A percentile compares a stretch with the other conserved stretches of the same genome.
Conservation (phyloP, 2,888 invertebrate species). For the Anoplius nigerrimus region DNA sequence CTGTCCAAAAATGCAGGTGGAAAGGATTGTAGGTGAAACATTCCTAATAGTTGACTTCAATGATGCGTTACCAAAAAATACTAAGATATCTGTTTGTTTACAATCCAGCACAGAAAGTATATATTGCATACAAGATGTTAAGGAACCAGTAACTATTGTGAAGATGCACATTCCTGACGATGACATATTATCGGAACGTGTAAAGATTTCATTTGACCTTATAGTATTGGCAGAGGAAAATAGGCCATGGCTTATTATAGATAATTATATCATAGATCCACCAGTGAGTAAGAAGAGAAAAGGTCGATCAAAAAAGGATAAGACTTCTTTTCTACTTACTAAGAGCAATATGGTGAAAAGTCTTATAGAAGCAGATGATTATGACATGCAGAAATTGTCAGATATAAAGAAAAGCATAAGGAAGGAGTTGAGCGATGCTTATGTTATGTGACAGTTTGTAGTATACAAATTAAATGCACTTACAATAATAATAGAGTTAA, state of each 20-base stretch:
- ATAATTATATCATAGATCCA: slow-evolving; percentile 58
- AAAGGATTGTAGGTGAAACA: slow-evolving; percentile 44
- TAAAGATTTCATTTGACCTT: slow-evolving; percentile 57
- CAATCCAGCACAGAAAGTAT: slow-evolving; percentile 40
- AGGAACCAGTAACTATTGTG: slow-evolving; percentile 49
- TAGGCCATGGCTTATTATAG: slow-evolving; percentile 65
- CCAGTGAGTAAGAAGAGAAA: slow-evolving; percentile 31
- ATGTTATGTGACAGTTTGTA: not conserved
- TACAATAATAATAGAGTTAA: not conserved
- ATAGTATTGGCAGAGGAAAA: slow-evolving; percentile 55
- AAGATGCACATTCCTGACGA: slow-evolving; percentile 53
- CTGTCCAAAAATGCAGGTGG: slow-evolving; percentile 51
- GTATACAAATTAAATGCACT: slow-evolving; percentile 18
- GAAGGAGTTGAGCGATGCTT: slow-evolving; percentile 48
- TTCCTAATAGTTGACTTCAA: slow-evolving; percentile 58
- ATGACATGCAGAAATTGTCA: slow-evolving; percentile 56
- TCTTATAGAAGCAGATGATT: slow-evolving; percentile 43
- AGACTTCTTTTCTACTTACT: slow-evolving; percentile 57
- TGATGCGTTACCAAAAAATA: slow-evolving; percentile 55
- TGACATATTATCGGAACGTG: slow-evolving; percentile 23
- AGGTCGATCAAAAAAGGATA: slow-evolving; percentile 33
- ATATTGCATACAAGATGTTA: slow-evolving; percentile 60
- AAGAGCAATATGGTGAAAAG: slow-evolving; percentile 57
- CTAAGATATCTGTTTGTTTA: slow-evolving; percentile 53
- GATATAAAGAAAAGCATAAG: slow-evolving; percentile 62